Conservation (phyloP, 2,888 invertebrate genomes). For the Drosophila imparisetae region DNA sequence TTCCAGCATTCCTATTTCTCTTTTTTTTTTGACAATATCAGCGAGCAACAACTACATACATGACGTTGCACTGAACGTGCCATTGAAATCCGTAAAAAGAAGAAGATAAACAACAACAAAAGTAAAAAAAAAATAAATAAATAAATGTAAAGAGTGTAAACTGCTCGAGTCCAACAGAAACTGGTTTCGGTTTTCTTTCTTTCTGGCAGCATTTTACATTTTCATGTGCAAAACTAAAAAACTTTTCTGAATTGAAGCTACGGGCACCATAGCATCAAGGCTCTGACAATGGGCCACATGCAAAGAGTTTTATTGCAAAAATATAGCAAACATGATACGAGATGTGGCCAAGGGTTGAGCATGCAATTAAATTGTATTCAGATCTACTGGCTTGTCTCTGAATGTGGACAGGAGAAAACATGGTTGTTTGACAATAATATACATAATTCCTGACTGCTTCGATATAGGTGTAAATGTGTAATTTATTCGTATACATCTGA, state of each 20-base stretch:
- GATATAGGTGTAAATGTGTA: background rate
- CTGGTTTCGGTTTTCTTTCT: slow-evolving; percentile 71
- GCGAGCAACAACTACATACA: slow-evolving; percentile 37
- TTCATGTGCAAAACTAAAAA: slow-evolving; percentile 68
- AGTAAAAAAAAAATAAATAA: slow-evolving; percentile 24
- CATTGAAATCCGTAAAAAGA: slow-evolving; percentile 71
- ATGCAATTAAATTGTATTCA: slow-evolving; percentile 27
- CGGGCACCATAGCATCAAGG: slow-evolving; percentile 3
- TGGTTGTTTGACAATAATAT: background rate
- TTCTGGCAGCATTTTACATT: slow-evolving; percentile 64
- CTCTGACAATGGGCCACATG: slow-evolving; percentile 39
- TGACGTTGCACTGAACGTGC: slow-evolving; percentile 65
- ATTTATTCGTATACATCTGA: background rate
- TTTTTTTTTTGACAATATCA: slow-evolving; percentile 44
- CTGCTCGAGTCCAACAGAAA: slow-evolving; percentile 44
- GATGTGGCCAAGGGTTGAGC: slow-evolving; percentile 26
- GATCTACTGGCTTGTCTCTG: background rate
- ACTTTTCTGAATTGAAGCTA: slow-evolving; percentile 59
- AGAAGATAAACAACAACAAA: slow-evolving; percentile 14
- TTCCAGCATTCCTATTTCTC: slow-evolving; percentile 62
- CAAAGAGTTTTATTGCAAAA: slow-evolving; percentile 42
- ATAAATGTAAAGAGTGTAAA: slow-evolving; percentile 60
- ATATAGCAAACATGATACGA: slow-evolving; percentile 11
- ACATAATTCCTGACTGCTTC: background rate
- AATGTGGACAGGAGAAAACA: background rate